Evolutionary conservation across 1,140 invertebrate genomes (phyloP), one percentile per base, ranked within the genome.

Genomic region (Lepidostoma basale): DNA sequence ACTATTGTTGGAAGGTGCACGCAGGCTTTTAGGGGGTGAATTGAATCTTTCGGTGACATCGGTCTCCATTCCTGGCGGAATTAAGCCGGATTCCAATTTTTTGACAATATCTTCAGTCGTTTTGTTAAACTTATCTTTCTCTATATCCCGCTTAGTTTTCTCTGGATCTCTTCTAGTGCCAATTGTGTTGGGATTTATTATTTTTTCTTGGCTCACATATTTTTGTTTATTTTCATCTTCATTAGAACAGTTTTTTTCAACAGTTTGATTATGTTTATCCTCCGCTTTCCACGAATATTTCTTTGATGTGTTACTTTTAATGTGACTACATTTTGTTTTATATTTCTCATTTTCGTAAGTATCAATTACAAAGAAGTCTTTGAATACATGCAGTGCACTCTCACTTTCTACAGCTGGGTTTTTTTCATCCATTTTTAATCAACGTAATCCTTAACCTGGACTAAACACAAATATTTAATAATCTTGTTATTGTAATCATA

Each of bases 81-180:
- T 45, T 3, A 72, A 49, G 28, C 70, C 70, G 3, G 66, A 60
- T 54, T 68, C 70, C 25, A 72, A 62, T 54, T 66, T 72, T 26
- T 68, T 68, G 1, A 67, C 63, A 12, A 72, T 52, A 36, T 63
- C 67, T 16, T 66, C 56, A 33, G 67, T 62, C 6, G 42, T 42
- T 62, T 72, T 72, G 14, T 62, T 68, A 6, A 66, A 16, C 62
- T 72, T 72, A 52, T 72, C 70, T 45, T 62, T 68, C 23, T 68
- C 54, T 9, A 72, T 72, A 26, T 72, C 70, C 25, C 70, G 64
- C 39, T 62, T 72, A 12, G 66, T 72, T 54, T 72, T 72, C 20
- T 66, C 47, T 14, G 66, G 70, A 68, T 72, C 70, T 26, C 70
- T 49, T 44, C 62, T 49, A 18, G 10, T 6, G 28, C 59, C 68